phyloP scores from a whole-genome alignment of 1,140 invertebrate species.

The Kradibia gibbosae region DNA sequence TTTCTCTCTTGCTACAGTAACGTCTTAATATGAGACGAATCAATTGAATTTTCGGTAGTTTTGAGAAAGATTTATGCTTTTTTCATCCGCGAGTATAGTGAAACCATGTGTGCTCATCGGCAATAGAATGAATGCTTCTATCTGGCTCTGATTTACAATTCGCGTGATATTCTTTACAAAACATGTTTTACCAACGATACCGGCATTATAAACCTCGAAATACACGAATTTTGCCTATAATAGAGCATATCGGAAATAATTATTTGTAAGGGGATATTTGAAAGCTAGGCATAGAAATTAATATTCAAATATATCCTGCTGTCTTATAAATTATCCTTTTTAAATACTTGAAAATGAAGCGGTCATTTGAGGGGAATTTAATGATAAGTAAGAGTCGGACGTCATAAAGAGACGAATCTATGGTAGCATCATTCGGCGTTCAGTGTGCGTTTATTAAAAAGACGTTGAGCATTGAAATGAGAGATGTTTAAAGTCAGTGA shows the following conservation, averaged over 20 bases:
- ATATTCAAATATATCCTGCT: not conserved
- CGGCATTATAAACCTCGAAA: not conserved
- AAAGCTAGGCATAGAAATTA: conserved; percentile 9
- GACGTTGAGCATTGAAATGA: not conserved
- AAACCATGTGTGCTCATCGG: not conserved
- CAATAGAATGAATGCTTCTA: conserved; percentile 3
- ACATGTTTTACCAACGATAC: conserved; percentile 31
- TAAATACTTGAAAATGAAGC: conserved; percentile 33
- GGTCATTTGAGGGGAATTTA: not conserved
- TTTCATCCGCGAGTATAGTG: not conserved
- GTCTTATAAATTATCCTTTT: conserved; percentile 6
- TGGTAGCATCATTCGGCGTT: not conserved
- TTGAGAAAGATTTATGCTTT: conserved; percentile 41
- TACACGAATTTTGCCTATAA: not conserved
- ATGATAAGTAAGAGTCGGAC: not conserved
- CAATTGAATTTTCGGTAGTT: conserved; percentile 43
- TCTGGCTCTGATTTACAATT: conserved; percentile 25
- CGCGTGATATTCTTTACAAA: conserved; percentile 14
- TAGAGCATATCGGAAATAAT: not conserved
- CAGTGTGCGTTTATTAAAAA: conserved; percentile 17
- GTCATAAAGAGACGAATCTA: conserved; percentile 18
- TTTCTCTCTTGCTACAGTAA: conserved; percentile 26
- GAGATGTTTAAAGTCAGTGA: not conserved
- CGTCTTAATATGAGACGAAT: conserved; percentile 40
- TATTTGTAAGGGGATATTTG: not conserved